phyloP scores from a whole-genome alignment of 2,888 invertebrate species.

The Drosophila pegasa region DNA sequence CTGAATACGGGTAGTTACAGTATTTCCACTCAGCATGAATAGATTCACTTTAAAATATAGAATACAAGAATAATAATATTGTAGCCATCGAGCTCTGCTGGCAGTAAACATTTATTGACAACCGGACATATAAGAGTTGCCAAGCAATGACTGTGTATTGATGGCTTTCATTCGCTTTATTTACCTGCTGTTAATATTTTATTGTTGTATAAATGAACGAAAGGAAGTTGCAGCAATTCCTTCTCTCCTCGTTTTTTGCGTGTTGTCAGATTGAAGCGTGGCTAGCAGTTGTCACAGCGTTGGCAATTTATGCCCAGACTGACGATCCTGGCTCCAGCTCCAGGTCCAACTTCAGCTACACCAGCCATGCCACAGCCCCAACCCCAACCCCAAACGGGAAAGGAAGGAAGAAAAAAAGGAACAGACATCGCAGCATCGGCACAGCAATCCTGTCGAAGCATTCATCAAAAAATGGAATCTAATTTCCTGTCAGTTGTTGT shows the following conservation, averaged over 20 bases:
- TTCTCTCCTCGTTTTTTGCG: slow-evolving; percentile 19
- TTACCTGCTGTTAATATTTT: slow-evolving; percentile 75
- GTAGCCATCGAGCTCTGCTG: neutral
- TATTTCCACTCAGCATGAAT: too few species aligned
- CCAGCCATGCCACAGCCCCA: slow-evolving; percentile 33
- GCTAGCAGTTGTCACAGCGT: slow-evolving; percentile 79
- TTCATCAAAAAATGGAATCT: slow-evolving; percentile 85
- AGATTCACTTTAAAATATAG: neutral
- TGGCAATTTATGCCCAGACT: slow-evolving; percentile 76
- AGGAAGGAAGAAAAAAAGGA: slow-evolving; percentile 40
- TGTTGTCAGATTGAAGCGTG: slow-evolving; percentile 72
- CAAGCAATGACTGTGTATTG: slow-evolving; percentile 32
- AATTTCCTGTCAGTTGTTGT: slow-evolving; percentile 84
- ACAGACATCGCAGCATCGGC: slow-evolving; percentile 59
- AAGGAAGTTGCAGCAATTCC: slow-evolving; percentile 72
- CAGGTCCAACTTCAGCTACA: slow-evolving; percentile 13
- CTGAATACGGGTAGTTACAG: neutral
- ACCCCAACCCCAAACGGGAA: slow-evolving; percentile 42
- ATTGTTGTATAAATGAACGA: slow-evolving; percentile 70
- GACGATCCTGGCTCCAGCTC: slow-evolving; percentile 68
- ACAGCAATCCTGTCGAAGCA: slow-evolving; percentile 83
- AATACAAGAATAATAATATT: neutral
- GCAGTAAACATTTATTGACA: slow-evolving; percentile 25
- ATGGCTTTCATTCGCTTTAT: slow-evolving; percentile 57
- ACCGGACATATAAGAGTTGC: slow-evolving; percentile 32